phyloP scores from a whole-genome alignment of 2,113 vertebrate genomes.

The Proteles cristata region DNA sequence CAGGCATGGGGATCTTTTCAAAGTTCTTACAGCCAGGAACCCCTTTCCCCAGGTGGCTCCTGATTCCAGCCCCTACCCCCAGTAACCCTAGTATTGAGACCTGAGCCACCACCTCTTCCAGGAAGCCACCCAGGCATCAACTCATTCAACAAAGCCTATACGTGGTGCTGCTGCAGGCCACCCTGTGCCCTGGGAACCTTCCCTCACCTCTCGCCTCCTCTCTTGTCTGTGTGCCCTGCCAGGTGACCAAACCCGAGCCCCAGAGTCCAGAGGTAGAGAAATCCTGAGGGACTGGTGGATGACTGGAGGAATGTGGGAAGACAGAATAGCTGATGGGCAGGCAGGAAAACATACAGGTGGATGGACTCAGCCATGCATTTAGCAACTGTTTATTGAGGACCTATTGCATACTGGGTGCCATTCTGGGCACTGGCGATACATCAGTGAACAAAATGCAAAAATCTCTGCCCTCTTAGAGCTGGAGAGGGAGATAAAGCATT shows the following conservation, averaged over 20 bases:
- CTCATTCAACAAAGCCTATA: neutral
- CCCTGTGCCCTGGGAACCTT: neutral
- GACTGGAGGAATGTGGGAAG: neutral
- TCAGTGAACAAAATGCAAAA: neutral
- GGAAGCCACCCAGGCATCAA: neutral
- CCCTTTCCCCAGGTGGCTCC: neutral
- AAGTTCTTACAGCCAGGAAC: neutral
- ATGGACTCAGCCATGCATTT: neutral
- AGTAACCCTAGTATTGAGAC: neutral
- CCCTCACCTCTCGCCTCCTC: neutral
- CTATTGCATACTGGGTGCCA: neutral
- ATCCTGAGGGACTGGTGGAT: neutral
- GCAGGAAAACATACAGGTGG: too few species aligned
- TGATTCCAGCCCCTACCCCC: neutral
- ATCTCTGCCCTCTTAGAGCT: neutral
- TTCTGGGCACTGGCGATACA: neutral
- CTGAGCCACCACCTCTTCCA: neutral
- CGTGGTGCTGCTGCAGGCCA: accelerated
- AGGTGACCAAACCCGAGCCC: too few species aligned
- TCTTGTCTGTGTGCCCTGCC: neutral
- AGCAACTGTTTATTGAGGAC: neutral
- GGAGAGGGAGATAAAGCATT: neutral
- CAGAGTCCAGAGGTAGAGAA: neutral
- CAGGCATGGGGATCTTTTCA: neutral
- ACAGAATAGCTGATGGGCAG: too few species aligned